phyloP scores from a whole-genome alignment of 1,140 invertebrate genomes.

The Listronotus oregonensis region DNA sequence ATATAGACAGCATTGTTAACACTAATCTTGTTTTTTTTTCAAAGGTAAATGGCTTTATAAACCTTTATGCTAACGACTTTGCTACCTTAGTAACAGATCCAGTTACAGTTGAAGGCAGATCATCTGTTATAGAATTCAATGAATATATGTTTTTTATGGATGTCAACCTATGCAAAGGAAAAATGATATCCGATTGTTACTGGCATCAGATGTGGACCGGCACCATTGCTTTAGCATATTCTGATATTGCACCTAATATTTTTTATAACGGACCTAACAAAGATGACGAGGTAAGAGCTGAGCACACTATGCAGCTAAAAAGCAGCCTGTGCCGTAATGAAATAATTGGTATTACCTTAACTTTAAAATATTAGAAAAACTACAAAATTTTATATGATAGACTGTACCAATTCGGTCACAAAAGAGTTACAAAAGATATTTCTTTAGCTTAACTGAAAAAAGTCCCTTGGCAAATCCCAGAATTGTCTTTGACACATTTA shows the following conservation, averaged over 20 bases:
- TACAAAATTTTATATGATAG: no score
- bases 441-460: no score
- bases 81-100: slow-evolving; percentile 36
- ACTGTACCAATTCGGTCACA: no score
- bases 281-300: slow-evolving; percentile 28
- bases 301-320: no score
- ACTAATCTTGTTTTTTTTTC: no score
- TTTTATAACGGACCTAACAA: slow-evolving; percentile 30
- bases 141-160: slow-evolving; percentile 68
- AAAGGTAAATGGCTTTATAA: slow-evolving; percentile 65
- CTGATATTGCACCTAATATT: slow-evolving; percentile 54
- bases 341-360: no score
- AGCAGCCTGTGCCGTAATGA: no score
- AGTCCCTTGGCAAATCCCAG: no score
- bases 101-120: neutral
- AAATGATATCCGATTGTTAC: slow-evolving; percentile 66
- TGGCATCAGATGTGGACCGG: slow-evolving; percentile 75
- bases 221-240: slow-evolving; percentile 67
- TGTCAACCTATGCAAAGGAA: slow-evolving; percentile 62
- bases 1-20: no score
- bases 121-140: slow-evolving; percentile 57
- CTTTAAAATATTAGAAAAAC: no score
- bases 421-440: no score
- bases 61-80: slow-evolving; percentile 71
- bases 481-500: no score